Conservation (phyloP, 2,888 invertebrate genomes). For the Lottia scabra region DNA sequence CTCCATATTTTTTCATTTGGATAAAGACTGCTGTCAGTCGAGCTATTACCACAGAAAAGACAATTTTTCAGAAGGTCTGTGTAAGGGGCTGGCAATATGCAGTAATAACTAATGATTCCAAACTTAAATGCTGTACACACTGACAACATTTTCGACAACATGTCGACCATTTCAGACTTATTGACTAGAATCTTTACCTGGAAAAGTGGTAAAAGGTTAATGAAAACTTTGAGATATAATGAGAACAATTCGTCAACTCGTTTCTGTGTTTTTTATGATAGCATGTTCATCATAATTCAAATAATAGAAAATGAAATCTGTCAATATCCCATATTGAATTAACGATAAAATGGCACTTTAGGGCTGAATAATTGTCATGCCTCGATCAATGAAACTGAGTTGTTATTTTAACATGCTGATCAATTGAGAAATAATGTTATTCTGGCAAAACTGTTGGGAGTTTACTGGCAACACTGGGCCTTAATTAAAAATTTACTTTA, state of each 20-base stretch:
- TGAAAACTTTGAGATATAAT: conserved; percentile 7
- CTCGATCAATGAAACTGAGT: neutral
- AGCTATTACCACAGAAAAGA: too few species aligned
- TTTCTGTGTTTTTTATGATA: neutral
- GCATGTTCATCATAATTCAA: neutral
- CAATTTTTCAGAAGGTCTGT: too few species aligned
- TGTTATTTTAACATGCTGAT: neutral
- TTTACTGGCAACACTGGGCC: neutral
- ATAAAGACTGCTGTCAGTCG: too few species aligned
- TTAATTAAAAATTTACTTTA: neutral
- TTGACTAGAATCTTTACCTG: neutral
- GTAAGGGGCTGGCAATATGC: too few species aligned
- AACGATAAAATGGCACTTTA: neutral
- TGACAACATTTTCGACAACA: too few species aligned
- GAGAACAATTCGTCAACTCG: conserved; percentile 10
- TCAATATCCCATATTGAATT: neutral
- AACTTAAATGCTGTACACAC: too few species aligned
- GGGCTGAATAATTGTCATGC: neutral
- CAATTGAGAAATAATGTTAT: neutral
- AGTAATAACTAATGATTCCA: too few species aligned
- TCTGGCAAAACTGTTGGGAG: neutral
- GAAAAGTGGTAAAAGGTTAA: conserved; percentile 15
- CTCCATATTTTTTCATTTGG: too few species aligned
- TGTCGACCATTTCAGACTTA: too few species aligned
- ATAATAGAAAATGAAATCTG: neutral